Conservation (phyloP, 2,888 invertebrate genomes). For the Uropetala carovei region DNA sequence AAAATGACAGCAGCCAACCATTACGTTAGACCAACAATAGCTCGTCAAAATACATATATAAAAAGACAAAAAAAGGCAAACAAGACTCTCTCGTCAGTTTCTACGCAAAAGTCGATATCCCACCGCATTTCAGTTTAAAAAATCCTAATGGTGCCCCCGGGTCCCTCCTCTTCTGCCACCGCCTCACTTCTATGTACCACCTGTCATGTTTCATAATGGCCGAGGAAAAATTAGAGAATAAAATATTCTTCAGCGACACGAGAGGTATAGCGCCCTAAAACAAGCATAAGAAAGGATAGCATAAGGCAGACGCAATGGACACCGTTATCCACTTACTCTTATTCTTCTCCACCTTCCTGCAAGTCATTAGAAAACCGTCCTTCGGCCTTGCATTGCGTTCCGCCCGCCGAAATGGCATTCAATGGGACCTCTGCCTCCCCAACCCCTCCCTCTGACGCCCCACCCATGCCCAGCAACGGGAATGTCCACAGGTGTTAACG, state of each 20-base stretch:
- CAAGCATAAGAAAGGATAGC: background rate
- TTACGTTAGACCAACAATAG: background rate
- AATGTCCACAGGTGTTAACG: background rate
- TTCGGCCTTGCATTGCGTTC: background rate
- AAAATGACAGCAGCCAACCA: background rate
- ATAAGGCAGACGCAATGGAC: conserved; percentile 19
- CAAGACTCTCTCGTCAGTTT: background rate
- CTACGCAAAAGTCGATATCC: background rate
- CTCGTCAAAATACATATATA: background rate
- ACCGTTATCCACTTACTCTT: conserved; percentile 35
- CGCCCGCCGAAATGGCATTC: background rate
- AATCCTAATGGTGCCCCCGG: background rate
- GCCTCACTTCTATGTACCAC: background rate
- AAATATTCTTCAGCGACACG: background rate
- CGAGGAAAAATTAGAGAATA: background rate
- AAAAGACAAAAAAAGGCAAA: background rate
- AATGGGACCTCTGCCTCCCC: background rate
- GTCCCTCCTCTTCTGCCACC: background rate
- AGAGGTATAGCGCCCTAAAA: background rate
- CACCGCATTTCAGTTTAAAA: background rate
- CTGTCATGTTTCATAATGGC: background rate
- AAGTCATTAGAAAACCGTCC: background rate
- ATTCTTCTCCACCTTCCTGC: background rate
- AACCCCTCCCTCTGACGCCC: too few relatives aligned
- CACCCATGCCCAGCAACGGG: background rate